phyloP scores from a whole-genome alignment of 2,888 invertebrate species.

The Tanypteryx hageni region DNA sequence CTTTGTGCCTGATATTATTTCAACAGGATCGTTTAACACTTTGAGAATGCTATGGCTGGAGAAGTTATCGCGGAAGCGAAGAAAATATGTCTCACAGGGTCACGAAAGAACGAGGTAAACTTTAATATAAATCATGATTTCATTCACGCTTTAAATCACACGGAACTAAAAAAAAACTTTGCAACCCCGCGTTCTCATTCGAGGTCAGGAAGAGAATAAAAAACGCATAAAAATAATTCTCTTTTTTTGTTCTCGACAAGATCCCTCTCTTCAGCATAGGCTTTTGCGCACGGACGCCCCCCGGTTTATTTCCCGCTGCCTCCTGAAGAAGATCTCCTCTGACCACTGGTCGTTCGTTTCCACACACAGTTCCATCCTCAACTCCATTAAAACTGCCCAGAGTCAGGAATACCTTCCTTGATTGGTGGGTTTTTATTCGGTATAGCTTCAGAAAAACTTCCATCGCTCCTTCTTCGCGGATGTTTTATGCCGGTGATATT shows the following conservation, averaged over 20 bases:
- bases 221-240: background rate
- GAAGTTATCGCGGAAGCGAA: background rate
- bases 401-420: constrained; percentile 1
- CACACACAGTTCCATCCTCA: background rate
- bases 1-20: no score
- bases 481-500: constrained; percentile 29
- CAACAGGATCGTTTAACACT: no score
- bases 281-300: background rate
- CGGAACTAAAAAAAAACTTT: background rate
- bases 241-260: background rate
- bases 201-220: constrained; percentile 18
- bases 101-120: background rate
- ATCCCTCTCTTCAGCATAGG: background rate
- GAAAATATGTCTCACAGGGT: background rate
- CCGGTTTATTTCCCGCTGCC: background rate
- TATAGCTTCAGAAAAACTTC: constrained; percentile 16
- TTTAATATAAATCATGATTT: constrained; percentile 1
- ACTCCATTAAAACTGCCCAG: constrained; percentile 28
- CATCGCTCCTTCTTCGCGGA: constrained; percentile 7
- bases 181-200: background rate
- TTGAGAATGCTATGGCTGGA: no score
- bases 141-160: background rate
- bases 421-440: constrained; percentile 28
- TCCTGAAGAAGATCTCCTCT: background rate
- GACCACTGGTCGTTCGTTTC: constrained; percentile 1